Base-by-base conservation (phyloP, 2,797 vertebrate genomes). In the Chiroxiphia lanceolata region DNA sequence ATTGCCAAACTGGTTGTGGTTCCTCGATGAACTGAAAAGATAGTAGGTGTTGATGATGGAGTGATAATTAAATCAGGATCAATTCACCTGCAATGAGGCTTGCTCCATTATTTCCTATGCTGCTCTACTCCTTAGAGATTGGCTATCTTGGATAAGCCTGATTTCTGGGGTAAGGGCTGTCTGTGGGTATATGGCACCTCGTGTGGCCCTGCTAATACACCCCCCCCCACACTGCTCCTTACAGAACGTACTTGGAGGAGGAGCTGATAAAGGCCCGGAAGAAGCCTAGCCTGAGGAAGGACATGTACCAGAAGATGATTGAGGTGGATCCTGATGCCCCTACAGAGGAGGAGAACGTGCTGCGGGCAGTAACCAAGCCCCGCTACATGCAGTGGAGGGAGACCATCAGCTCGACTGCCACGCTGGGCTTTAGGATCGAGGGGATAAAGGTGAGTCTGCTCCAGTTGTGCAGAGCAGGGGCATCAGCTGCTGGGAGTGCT, bases 301-400 rank as follows among this genome's bases (percentile, higher is more conserved):
- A 99, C 97, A 99, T 99, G 99, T 99, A 99, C 95, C 98, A 98
- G 98, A 99, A 99, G 96, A 99, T 99, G 99, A 97, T 99, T 0
- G 99, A 99, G 97, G 99, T 99, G 13, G 99, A 99, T 56, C 98
- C 99, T 0, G 82, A 95, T 0, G 99, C 99, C 5, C 99, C 99
- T 0, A 99, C 99, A 0, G 93, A 96, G 3, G 98, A 99, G 95
- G 99, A 99, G 83, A 98, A 98, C 0, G 95, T 98, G 40, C 98
- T 98, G 95, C 98, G 98, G 68, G 99, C 98, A 0, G 99, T 99
- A 92, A 99, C 99, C 95, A 99, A 99, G 96, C 99, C 99, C 0
- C 98, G 99, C 83, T 99, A 99, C 98, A 99, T 99, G 99, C 99
- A 99, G 97, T 99, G 99, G 99, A 98, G 99, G 15, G 99, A 99